phyloP scores from a whole-genome alignment of 2,797 vertebrate species.

The Chrysocyon brachyurus region DNA sequence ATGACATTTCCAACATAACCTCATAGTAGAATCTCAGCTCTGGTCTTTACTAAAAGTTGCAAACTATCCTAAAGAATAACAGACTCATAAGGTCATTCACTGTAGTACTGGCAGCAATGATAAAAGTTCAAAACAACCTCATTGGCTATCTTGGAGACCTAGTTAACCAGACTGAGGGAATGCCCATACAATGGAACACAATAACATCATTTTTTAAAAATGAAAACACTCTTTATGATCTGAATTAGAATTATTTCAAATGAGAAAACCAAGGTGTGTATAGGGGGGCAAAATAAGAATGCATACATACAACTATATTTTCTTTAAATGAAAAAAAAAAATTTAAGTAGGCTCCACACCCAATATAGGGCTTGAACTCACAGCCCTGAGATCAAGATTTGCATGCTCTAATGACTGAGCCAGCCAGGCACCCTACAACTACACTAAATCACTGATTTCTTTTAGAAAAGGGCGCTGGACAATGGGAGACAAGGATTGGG shows the following conservation, averaged over 20 bases:
- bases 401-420: too few relatives aligned
- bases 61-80: background rate
- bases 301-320: background rate
- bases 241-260: conserved; percentile 22
- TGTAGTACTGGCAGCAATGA: background rate
- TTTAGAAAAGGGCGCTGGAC: background rate
- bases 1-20: background rate
- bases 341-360: too few relatives aligned
- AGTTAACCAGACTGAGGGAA: background rate
- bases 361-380: too few relatives aligned
- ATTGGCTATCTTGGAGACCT: background rate
- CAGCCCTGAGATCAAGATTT: too few relatives aligned
- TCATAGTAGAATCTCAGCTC: background rate
- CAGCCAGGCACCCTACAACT: too few relatives aligned
- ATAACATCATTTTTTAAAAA: background rate
- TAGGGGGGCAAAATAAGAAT: background rate
- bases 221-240: background rate
- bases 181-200: background rate
- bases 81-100: background rate
- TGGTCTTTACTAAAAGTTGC: background rate
- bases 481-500: background rate
- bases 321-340: background rate
- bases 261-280: conserved; percentile 8
- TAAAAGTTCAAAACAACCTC: background rate
- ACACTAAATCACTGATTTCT: background rate